These are phyloP conservation scores for Oligia fasciuncula DNA, from an alignment of 2,888 invertebrate species.

Conservation along the genomic window DNA sequence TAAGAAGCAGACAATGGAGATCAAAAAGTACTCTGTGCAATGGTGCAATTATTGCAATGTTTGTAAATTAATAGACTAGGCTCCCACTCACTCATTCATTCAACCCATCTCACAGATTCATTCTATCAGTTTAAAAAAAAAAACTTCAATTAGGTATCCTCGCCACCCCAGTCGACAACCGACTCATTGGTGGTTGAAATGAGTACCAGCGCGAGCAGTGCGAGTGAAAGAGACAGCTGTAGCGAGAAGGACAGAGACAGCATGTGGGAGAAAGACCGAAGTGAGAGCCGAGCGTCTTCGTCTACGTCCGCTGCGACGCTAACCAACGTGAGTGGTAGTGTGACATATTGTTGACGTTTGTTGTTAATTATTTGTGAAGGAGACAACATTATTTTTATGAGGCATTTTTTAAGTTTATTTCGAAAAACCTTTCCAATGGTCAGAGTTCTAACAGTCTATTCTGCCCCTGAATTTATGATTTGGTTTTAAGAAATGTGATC, in stretches of 20 bases:
- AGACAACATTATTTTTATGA: background rate
- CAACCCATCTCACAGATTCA: too few relatives aligned
- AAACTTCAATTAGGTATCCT: conserved; percentile 59
- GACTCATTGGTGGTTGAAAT: conserved; percentile 82
- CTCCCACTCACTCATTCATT: background rate
- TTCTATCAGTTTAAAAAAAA: background rate
- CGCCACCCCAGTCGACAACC: conserved; percentile 77
- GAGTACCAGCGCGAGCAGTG: conserved; percentile 82
- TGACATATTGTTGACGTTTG: background rate
- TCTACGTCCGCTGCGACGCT: conserved; percentile 90
- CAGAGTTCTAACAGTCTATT: background rate
- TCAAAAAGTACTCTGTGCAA: too few relatives aligned
- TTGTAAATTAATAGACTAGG: background rate
- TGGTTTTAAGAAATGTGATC: background rate
- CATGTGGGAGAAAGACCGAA: conserved; percentile 85
- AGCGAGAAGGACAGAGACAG: conserved; percentile 87
- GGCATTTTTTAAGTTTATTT: background rate
- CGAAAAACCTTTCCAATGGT: background rate
- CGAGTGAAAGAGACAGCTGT: conserved; percentile 82
- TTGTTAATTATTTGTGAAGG: background rate
- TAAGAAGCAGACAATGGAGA: background rate
- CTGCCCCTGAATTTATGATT: background rate
- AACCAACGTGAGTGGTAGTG: conserved; percentile 90
- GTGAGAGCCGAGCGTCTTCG: conserved; percentile 85
- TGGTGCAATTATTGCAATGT: background rate